Evolutionary conservation across 2,888 invertebrate species (phyloP).

Genomic region (Brachyptera risi): DNA sequence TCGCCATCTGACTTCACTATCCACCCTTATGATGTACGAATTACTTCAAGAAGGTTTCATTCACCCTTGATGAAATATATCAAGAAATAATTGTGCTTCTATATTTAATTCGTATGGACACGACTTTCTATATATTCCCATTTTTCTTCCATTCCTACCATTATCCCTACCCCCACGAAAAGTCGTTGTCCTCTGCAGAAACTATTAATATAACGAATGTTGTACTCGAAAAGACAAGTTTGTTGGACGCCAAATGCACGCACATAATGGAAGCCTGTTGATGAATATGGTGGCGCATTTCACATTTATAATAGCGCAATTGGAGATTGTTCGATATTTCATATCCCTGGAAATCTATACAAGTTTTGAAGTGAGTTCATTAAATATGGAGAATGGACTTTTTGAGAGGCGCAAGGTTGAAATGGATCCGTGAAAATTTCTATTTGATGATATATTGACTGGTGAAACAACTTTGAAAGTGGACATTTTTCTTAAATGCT

Average conservation of each 20-base stretch:
- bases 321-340: too few relatives aligned
- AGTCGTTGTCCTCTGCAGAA: slow-evolving; percentile 8
- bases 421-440: too few relatives aligned
- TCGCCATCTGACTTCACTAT: background rate
- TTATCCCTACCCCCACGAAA: background rate
- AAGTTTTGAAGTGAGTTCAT: background rate
- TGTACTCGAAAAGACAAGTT: slow-evolving; percentile 13
- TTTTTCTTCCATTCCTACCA: background rate
- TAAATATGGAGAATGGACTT: background rate
- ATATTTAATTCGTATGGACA: background rate
- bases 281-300: too few relatives aligned
- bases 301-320: too few relatives aligned
- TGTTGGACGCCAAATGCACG: slow-evolving; percentile 7
- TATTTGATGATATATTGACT: too few relatives aligned
- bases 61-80: background rate
- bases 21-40: background rate
- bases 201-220: slow-evolving; percentile 20
- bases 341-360: too few relatives aligned
- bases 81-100: background rate
- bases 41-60: background rate
- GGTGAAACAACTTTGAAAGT: too few relatives aligned
- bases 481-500: too few relatives aligned
- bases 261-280: too few relatives aligned
- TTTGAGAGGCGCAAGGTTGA: too few relatives aligned
- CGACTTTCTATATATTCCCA: background rate